A percentile compares a stretch with the other conserved stretches of the same genome.
Evolutionary conservation across 2,888 invertebrate species (phyloP).

Genomic region (Dynastes hyllus): DNA sequence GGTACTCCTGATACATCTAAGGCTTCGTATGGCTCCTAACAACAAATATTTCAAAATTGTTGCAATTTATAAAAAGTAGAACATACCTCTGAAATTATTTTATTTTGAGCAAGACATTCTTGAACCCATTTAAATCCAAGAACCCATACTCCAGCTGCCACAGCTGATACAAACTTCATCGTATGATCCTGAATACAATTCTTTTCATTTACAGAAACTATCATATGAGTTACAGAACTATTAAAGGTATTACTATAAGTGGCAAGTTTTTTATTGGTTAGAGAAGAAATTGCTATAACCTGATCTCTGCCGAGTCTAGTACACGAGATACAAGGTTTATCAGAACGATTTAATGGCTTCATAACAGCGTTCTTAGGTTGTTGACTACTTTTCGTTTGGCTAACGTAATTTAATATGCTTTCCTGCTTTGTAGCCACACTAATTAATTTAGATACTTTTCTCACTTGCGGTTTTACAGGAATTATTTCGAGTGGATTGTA

Average conservation of each 20-base stretch:
- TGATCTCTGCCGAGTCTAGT: slow-evolving; percentile 64
- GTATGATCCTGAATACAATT: slow-evolving; percentile 66
- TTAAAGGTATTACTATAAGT: slow-evolving; percentile 62
- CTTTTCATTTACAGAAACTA: slow-evolving; percentile 64
- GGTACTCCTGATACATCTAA: slow-evolving; percentile 73
- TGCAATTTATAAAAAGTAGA: slow-evolving; percentile 9
- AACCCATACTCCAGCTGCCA: slow-evolving; percentile 76
- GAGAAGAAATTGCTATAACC: slow-evolving; percentile 60
- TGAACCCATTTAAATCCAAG: slow-evolving; percentile 74
- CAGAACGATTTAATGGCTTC: neutral
- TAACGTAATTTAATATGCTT: slow-evolving; percentile 65
- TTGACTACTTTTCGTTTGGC: slow-evolving; percentile 13
- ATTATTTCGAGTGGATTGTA: slow-evolving; percentile 61
- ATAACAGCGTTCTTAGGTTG: neutral
- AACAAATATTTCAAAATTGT: slow-evolving; percentile 27
- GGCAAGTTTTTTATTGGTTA: slow-evolving; percentile 65
- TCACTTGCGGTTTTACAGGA: slow-evolving; percentile 52
- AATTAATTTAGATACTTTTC: slow-evolving; percentile 25
- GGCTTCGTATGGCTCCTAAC: slow-evolving; percentile 73
- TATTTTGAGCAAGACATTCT: slow-evolving; percentile 70
- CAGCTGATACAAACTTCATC: slow-evolving; percentile 74
- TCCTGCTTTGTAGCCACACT: slow-evolving; percentile 65
- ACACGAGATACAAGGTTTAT: slow-evolving; percentile 64
- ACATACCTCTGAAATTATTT: slow-evolving; percentile 72
- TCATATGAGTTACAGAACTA: slow-evolving; percentile 66